Evolutionary conservation across 1,140 invertebrate genomes (phyloP), one percentile per base, ranked within the genome.

Genomic region (Camponotus floridanus): DNA sequence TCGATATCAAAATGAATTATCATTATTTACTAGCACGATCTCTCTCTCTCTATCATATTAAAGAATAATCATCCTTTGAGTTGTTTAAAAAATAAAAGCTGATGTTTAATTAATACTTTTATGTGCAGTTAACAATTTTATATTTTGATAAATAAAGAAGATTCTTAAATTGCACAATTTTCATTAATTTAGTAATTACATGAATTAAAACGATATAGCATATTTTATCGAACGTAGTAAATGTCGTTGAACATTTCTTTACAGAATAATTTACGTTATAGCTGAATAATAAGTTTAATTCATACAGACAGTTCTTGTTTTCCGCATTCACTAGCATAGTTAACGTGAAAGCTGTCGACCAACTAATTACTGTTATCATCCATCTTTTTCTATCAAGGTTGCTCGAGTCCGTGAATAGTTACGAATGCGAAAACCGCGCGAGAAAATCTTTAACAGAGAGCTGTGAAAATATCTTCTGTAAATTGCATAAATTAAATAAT

Each of bases 361-460:
- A 59, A 62, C 42, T 74, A 83, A 83, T 83, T 83, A 45, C 68
- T 45, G 67, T 45, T 81, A 73, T 73, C 67, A 4, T 73, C 6
- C 68, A 83, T 83, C 51, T 73, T 73, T 81, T 62, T 18, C 39
- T 42, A 55, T 74, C 68, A 74, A 83, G 79, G 79, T 83, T 18
- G 79, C 67, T 81, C 73, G 18, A 73, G 15, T 36, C 18, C 48
- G 42, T 55, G 68, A 83, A 73, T 83, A 85, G 42, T 79, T 55
- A 85, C 15, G 18, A 51, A 15, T 36, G 59, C 42, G n/a, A 70
- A 45, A 70, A 71, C n/a, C 15, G 6, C 15, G 36, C 36, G 15
- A 55, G 42, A 36, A 26, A 26, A 15, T 79, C 62, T 48, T 2
- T 42, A 57, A 33, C 7, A 59, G 21, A 67, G 2, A 59, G 26